A percentile compares a stretch with the other conserved stretches of the same genome.
Evolutionary conservation across 2,113 vertebrate species (phyloP).

Genomic region (Felis catus): DNA sequence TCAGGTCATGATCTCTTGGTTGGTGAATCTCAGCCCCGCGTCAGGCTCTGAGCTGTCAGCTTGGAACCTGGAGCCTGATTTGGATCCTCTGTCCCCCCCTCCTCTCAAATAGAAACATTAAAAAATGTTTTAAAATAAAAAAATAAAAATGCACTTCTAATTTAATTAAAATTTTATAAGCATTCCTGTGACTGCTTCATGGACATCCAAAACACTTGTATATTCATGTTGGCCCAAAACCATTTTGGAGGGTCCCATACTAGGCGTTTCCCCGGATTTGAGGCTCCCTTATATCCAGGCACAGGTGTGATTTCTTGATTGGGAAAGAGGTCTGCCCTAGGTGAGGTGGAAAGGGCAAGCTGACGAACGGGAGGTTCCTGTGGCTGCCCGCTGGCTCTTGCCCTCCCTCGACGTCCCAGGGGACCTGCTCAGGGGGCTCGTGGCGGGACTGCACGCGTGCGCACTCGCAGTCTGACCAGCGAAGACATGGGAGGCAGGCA

Average conservation of each 20-base stretch:
- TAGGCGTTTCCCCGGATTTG: too few species aligned
- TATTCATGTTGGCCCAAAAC: background rate
- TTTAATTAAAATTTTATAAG: background rate
- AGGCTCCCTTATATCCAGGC: background rate
- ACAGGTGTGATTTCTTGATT: background rate
- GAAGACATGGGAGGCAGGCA: background rate
- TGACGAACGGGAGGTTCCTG: too few species aligned
- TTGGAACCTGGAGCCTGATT: too few species aligned
- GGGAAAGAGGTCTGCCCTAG: background rate
- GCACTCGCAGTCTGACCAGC: accelerated
- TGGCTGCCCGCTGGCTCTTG: accelerated
- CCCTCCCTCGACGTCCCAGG: accelerated
- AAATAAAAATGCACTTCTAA: background rate
- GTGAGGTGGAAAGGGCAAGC: background rate
- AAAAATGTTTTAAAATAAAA: too few species aligned
- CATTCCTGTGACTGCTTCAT: too few species aligned
- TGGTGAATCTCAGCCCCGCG: too few species aligned
- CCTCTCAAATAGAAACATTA: too few species aligned
- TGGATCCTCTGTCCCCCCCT: too few species aligned
- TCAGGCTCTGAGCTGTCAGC: too few species aligned
- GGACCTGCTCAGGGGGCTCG: too few species aligned
- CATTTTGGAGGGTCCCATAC: background rate
- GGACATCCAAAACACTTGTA: background rate
- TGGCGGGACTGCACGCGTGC: background rate
- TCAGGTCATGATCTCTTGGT: too few species aligned